phyloP scores from a whole-genome alignment of 37 sponge, comb jelly and placozoan species.

The Halichondria panicea region DNA sequence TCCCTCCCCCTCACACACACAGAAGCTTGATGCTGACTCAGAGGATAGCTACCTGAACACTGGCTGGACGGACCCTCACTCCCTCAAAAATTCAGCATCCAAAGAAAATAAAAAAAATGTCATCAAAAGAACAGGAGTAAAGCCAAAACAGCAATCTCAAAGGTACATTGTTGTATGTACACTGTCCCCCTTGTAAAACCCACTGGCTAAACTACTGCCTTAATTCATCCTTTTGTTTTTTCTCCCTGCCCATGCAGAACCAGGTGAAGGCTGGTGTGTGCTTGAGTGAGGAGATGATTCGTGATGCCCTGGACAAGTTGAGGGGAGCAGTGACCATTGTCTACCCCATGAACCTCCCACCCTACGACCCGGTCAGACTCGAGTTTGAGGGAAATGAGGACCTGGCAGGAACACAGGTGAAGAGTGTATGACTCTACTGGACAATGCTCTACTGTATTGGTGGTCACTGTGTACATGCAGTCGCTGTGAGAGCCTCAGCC shows the following conservation, averaged over 20 bases:
- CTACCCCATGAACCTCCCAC: conserved; percentile 97
- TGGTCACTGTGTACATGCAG: too few species aligned
- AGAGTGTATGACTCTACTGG: too few species aligned
- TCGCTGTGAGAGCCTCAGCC: too few species aligned
- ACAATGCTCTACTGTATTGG: not conserved
- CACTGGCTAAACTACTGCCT: conserved; percentile 81
- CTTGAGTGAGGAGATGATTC: conserved; percentile 76
- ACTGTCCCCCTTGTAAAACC: conserved; percentile 39
- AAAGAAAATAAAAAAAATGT: conserved; percentile 93
- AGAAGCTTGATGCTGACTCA: conserved; percentile 88
- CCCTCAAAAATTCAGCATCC: conserved; percentile 80
- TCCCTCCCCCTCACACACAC: conserved; percentile 80
- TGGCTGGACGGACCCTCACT: conserved; percentile 87
- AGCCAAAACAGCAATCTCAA: conserved; percentile 87
- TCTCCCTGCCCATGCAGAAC: conserved; percentile 35
- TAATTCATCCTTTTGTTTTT: not conserved
- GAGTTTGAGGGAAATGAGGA: conserved; percentile 95
- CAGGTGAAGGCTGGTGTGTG: conserved; percentile 75
- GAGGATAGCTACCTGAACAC: conserved; percentile 84
- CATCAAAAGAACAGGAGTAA: conserved; percentile 86
- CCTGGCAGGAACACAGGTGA: conserved; percentile 91
- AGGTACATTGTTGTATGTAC: conserved; percentile 83
- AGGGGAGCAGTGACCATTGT: conserved; percentile 95
- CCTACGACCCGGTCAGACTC: conserved; percentile 88
- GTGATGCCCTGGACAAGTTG: conserved; percentile 82